Percentiles rank a stretch among this genome's conserved stretches.
Evolutionary conservation across 2,888 invertebrate genomes (phyloP).

Genomic region (Sclerodermus sp.): DNA sequence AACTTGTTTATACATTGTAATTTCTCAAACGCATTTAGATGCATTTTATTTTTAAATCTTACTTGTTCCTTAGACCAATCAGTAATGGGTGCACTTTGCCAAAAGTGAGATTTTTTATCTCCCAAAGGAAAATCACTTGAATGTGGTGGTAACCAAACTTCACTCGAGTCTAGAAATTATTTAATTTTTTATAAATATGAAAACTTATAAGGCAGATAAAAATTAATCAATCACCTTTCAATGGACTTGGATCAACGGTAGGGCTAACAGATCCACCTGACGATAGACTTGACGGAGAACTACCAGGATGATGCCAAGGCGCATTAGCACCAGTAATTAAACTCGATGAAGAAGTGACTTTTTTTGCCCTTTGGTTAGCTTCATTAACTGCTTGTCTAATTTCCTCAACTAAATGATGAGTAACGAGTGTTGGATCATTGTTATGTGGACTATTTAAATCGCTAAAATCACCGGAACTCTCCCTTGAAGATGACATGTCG

Average conservation of each 20-base stretch:
- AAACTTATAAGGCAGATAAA: conserved; percentile 1
- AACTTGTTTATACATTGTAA: too few species aligned
- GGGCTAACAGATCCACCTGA: conserved; percentile 60
- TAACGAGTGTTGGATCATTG: conserved; percentile 71
- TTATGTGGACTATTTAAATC: conserved; percentile 65
- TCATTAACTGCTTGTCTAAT: conserved; percentile 86
- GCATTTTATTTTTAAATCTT: conserved; percentile 21
- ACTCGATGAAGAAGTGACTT: conserved; percentile 68
- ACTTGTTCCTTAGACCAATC: conserved; percentile 82
- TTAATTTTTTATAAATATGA: not conserved
- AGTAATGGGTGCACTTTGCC: conserved; percentile 69
- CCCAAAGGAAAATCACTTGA: conserved; percentile 65
- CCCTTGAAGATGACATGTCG: conserved; percentile 59
- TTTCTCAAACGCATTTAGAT: not conserved
- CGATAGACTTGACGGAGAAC: conserved; percentile 68
- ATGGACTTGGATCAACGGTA: conserved; percentile 50
- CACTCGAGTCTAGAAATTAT: conserved; percentile 50
- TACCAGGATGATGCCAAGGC: conserved; percentile 62
- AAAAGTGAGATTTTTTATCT: conserved; percentile 68
- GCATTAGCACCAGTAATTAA: conserved; percentile 51
- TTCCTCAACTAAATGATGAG: conserved; percentile 83
- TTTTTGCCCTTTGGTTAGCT: conserved; percentile 80
- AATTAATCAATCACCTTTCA: conserved; percentile 30
- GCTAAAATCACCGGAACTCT: conserved; percentile 66
- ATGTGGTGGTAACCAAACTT: conserved; percentile 61